A percentile compares a stretch with the other conserved stretches of the same genome.
Evolutionary conservation across 2,113 vertebrate genomes (phyloP).

Genomic region (Calyptomena viridis): DNA sequence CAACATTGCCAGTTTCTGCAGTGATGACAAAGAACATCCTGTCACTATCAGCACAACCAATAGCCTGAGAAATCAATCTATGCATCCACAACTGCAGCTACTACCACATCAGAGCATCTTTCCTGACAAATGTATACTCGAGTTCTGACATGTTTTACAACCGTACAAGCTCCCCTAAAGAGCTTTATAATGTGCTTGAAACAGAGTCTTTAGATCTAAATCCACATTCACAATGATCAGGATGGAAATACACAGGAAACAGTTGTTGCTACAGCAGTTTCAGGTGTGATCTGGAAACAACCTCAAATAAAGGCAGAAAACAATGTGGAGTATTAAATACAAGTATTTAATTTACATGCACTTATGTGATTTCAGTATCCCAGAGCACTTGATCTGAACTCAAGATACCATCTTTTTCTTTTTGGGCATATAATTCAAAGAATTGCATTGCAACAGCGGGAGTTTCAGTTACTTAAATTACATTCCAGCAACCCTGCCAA

Average conservation of each 20-base stretch:
- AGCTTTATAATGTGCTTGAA: neutral
- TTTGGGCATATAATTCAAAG: neutral
- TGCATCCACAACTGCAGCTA: neutral
- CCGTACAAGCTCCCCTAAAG: neutral
- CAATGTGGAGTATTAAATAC: neutral
- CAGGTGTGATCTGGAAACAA: neutral
- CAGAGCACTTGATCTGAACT: conserved; percentile 21
- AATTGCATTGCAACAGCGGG: conserved; percentile 25
- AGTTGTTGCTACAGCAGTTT: neutral
- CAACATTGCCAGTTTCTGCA: neutral
- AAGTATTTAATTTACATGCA: neutral
- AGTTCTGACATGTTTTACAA: neutral
- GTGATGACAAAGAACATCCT: neutral
- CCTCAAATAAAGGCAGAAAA: neutral
- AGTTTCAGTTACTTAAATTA: conserved; percentile 57
- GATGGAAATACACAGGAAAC: neutral
- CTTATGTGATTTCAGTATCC: neutral
- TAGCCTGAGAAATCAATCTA: neutral
- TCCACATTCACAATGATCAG: neutral
- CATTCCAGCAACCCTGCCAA: conserved; percentile 45
- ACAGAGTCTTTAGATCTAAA: neutral
- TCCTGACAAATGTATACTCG: neutral
- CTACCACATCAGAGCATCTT: neutral
- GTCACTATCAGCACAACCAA: neutral
- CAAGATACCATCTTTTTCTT: neutral